phyloP scores from a whole-genome alignment of 2,113 vertebrate genomes.

The Meleagris gallopavo region DNA sequence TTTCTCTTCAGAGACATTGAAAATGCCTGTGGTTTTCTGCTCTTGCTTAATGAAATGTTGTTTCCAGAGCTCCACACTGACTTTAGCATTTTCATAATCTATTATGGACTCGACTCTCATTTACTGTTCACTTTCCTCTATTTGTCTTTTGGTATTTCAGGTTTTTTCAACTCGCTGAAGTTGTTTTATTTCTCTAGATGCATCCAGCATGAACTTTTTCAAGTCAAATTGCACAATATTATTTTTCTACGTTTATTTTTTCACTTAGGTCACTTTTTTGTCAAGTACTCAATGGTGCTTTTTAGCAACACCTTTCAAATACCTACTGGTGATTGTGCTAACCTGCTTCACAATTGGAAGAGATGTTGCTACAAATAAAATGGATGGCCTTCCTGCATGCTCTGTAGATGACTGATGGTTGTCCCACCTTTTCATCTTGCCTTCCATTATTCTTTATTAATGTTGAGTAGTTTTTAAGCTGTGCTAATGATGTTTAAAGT shows the following conservation, averaged over 20 bases:
- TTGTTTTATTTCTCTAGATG: conserved; percentile 68
- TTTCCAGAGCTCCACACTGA: conserved; percentile 18
- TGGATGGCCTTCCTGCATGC: not conserved
- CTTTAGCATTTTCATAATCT: conserved; percentile 34
- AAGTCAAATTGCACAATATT: conserved; percentile 42
- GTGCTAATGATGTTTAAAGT: not conserved
- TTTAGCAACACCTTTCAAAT: conserved; percentile 39
- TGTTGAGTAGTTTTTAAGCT: conserved; percentile 32
- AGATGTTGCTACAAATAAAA: conserved; percentile 15
- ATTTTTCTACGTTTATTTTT: conserved; percentile 18
- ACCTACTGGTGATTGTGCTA: not conserved
- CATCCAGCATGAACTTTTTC: conserved; percentile 33
- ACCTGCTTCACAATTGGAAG: not conserved
- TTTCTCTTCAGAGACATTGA: conserved; percentile 33
- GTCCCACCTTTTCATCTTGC: not conserved
- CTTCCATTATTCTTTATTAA: conserved; percentile 24
- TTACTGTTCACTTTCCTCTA: conserved; percentile 60
- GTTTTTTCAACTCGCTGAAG: conserved; percentile 54
- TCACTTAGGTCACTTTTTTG: not conserved
- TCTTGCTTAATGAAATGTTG: conserved; percentile 26
- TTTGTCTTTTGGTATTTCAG: conserved; percentile 67
- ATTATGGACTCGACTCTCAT: conserved; percentile 40
- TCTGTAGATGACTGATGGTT: conserved; percentile 2
- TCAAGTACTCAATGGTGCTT: not conserved
- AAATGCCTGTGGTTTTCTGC: conserved; percentile 11